Evolutionary conservation across 2,888 invertebrate genomes (phyloP).

Genomic region (Cyclophora albipunctata): DNA sequence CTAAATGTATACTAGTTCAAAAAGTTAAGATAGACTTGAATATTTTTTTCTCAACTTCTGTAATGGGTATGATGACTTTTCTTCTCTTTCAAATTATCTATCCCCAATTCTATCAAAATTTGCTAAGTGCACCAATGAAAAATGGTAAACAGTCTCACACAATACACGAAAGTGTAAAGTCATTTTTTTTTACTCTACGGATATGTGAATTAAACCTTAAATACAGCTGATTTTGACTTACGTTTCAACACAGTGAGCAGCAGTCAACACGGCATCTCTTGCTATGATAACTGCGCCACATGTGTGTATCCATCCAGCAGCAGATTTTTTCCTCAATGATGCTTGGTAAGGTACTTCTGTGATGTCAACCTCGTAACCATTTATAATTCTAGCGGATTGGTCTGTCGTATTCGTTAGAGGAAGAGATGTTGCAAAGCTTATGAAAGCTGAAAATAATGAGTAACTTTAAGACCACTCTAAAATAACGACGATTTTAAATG

Average conservation of each 20-base stretch:
- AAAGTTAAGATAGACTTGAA: too few relatives aligned
- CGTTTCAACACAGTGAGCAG: constrained; percentile 57
- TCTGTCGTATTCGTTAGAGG: constrained; percentile 18
- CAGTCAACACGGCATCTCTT: constrained; percentile 44
- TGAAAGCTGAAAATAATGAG: constrained; percentile 14
- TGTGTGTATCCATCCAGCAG: constrained; percentile 43
- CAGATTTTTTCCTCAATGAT: constrained; percentile 33
- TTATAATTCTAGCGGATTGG: constrained; percentile 48
- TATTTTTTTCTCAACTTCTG: too few relatives aligned
- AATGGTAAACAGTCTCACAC: too few relatives aligned
- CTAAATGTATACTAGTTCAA: too few relatives aligned
- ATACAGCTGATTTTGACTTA: constrained; percentile 18
- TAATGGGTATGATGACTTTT: too few relatives aligned
- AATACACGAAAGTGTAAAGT: too few relatives aligned
- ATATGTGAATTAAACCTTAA: too few relatives aligned
- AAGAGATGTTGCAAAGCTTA: constrained; percentile 21
- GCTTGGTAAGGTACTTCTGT: constrained; percentile 61
- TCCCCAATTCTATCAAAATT: too few relatives aligned
- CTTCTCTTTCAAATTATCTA: too few relatives aligned
- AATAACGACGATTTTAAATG: background rate
- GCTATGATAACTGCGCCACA: constrained; percentile 59
- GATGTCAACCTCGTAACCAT: constrained; percentile 60
- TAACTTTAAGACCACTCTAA: constrained; percentile 1
- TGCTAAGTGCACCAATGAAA: too few relatives aligned
- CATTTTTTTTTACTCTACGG: too few relatives aligned